A percentile compares a stretch with the other conserved stretches of the same genome.
Evolutionary conservation across 1,140 invertebrate species (phyloP).

Genomic region (Harpegnathos saltator): DNA sequence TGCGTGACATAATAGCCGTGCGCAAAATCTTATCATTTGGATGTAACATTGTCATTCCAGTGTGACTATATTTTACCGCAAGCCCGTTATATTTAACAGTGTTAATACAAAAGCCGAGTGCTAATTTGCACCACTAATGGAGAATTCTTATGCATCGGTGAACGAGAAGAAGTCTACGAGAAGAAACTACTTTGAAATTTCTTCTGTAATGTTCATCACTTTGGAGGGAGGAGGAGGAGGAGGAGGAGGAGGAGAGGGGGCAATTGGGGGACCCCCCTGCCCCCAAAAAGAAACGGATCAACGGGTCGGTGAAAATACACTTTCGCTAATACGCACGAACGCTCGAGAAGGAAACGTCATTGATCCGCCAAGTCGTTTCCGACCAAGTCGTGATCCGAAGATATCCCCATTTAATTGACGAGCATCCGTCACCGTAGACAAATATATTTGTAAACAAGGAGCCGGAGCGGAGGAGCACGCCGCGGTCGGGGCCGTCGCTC

Average conservation of each 20-base stretch:
- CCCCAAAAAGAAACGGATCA: too few relatives aligned
- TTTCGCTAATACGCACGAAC: neutral
- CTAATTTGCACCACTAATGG: too few relatives aligned
- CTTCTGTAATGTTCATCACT: too few relatives aligned
- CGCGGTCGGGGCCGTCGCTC: neutral
- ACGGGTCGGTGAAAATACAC: too few relatives aligned
- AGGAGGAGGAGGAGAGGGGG: too few relatives aligned
- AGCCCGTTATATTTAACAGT: neutral
- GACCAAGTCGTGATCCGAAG: neutral
- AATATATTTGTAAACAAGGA: conserved; percentile 74
- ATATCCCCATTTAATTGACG: conserved; percentile 61
- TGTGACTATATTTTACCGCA: neutral
- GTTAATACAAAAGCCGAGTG: too few relatives aligned
- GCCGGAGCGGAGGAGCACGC: neutral
- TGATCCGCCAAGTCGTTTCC: neutral
- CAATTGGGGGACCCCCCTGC: too few relatives aligned
- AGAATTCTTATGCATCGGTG: too few relatives aligned
- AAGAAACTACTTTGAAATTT: too few relatives aligned
- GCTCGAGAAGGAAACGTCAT: neutral
- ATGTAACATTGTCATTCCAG: neutral
- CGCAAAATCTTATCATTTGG: neutral
- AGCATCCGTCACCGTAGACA: conserved; percentile 67
- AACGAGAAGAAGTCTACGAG: too few relatives aligned
- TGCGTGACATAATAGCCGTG: neutral
- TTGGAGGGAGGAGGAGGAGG: too few relatives aligned